phyloP scores from a whole-genome alignment of 2,797 vertebrate genomes.

The Agapornis canus region DNA sequence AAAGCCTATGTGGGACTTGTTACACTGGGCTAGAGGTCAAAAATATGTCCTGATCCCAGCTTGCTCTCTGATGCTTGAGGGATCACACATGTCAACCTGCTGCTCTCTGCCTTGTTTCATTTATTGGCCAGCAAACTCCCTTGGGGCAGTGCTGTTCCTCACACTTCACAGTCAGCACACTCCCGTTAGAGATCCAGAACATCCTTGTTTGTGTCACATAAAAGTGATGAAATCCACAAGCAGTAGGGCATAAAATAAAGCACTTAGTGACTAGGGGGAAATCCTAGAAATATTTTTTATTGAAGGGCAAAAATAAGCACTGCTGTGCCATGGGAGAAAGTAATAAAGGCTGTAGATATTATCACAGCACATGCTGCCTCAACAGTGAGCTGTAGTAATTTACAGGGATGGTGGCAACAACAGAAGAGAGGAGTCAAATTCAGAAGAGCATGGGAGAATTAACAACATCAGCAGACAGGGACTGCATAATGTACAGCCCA shows the following conservation, averaged over 20 bases:
- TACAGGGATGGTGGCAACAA: background rate
- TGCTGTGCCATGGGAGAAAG: background rate
- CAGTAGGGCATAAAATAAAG: background rate
- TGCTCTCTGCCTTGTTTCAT: background rate
- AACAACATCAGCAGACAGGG: background rate
- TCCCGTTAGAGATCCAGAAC: background rate
- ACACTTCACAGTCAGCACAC: background rate
- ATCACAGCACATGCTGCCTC: background rate
- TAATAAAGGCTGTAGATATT: background rate
- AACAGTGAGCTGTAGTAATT: background rate
- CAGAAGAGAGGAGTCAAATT: background rate
- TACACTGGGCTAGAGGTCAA: background rate
- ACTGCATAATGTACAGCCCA: background rate
- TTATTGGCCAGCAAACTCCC: background rate
- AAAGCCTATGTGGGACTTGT: background rate
- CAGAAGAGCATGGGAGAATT: background rate
- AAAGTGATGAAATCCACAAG: background rate
- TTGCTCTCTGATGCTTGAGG: background rate
- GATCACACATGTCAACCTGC: background rate
- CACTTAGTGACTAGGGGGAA: background rate
- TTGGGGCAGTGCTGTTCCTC: background rate
- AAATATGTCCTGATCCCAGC: background rate
- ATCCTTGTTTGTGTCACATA: rapidly evolving
- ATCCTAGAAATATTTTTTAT: background rate
- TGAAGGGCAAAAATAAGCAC: background rate